These are phyloP conservation scores for Anguilla japonica DNA, from an alignment of 2,113 vertebrate genomes.

Conservation along the genomic window DNA sequence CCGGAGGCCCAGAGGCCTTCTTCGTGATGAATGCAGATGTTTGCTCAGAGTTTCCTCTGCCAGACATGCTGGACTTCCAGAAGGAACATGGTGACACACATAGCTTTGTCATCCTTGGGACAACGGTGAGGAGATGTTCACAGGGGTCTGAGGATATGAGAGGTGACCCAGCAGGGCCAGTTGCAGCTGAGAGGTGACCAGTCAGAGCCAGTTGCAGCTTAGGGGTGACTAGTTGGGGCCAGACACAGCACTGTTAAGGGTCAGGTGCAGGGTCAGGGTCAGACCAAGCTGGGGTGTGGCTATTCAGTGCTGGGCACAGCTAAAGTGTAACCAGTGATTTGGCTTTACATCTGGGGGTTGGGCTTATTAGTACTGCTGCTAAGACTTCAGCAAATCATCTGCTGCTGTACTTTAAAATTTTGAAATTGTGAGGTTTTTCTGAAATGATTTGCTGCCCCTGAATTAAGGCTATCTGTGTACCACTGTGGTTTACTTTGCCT, in stretches of 20 bases:
- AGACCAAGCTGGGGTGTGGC: too few species aligned
- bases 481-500: too few species aligned
- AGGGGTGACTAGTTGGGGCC: too few species aligned
- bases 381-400: too few species aligned
- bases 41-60: constrained; percentile 90
- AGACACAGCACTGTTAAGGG: too few species aligned
- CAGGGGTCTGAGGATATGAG: neutral
- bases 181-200: neutral
- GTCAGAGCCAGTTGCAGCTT: neutral
- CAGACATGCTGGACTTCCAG: constrained; percentile 85
- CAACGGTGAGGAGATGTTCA: constrained; percentile 75
- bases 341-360: too few species aligned
- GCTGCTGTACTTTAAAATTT: neutral
- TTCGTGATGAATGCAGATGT: constrained; percentile 96
- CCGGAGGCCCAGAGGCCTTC: constrained; percentile 87
- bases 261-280: too few species aligned
- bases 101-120: constrained; percentile 91
- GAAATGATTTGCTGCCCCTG: neutral
- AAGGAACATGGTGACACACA: constrained; percentile 73
- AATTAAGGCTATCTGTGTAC: neutral
- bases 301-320: too few species aligned
- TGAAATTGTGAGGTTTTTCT: neutral
- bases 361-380: too few species aligned
- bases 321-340: too few species aligned
- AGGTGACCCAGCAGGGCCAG: neutral